phyloP scores from a whole-genome alignment of 2,113 vertebrate genomes.

The Callopanchax toddi region DNA sequence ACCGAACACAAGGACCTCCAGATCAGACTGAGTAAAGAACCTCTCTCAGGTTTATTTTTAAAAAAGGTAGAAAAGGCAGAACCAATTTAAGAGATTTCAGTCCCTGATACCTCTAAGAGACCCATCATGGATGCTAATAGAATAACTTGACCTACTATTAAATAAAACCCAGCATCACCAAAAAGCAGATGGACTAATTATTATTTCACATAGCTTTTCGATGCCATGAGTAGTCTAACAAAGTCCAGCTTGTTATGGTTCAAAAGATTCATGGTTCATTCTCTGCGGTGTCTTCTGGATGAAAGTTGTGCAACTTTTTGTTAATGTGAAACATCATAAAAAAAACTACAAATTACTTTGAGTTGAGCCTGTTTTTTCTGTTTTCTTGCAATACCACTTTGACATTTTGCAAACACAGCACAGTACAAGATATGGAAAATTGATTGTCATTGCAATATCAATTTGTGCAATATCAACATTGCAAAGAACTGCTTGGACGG shows the following conservation, averaged over 20 bases:
- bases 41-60: not conserved
- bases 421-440: too few species aligned
- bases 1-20: slow-evolving; percentile 28
- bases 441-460: too few species aligned
- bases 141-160: slow-evolving; percentile 67
- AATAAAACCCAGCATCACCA: slow-evolving; percentile 68
- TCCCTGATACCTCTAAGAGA: slow-evolving; percentile 44
- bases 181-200: slow-evolving; percentile 71
- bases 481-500: too few species aligned
- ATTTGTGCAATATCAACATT: too few species aligned
- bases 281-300: too few species aligned
- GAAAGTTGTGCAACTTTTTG: too few species aligned
- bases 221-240: slow-evolving; percentile 21
- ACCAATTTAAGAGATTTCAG: slow-evolving; percentile 52
- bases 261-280: too few species aligned
- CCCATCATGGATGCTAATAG: slow-evolving; percentile 74
- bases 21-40: slow-evolving; percentile 48
- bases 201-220: slow-evolving; percentile 68
- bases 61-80: slow-evolving; percentile 18
- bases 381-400: not conserved
- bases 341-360: too few species aligned
- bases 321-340: too few species aligned
- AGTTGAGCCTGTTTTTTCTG: not conserved
- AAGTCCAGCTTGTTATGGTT: too few species aligned
- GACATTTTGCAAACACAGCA: too few species aligned